Percentiles rank a stretch among this genome's conserved stretches.
phyloP scores from a whole-genome alignment of 2,888 invertebrate genomes.

The Ennomos quercinarius region DNA sequence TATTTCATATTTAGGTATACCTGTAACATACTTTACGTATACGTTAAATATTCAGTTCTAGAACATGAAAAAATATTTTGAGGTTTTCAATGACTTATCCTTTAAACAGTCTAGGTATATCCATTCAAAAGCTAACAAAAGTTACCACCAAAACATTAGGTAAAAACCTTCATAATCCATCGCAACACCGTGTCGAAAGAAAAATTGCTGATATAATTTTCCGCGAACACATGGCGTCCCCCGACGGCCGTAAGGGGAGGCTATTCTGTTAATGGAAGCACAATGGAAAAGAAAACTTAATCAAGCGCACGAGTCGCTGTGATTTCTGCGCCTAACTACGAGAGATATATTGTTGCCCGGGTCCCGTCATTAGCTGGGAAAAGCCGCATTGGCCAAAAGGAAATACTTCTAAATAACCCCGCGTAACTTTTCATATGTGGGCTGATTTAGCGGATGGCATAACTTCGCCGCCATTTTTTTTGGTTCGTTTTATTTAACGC shows the following conservation, averaged over 20 bases:
- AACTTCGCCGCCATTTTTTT: slow-evolving; percentile 52
- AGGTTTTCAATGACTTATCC: neutral
- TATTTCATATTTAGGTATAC: too few relatives aligned
- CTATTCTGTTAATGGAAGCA: slow-evolving; percentile 81
- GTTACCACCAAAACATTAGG: slow-evolving; percentile 12
- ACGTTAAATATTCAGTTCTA: too few relatives aligned
- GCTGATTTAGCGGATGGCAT: slow-evolving; percentile 65
- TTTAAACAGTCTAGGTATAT: neutral
- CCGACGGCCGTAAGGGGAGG: slow-evolving; percentile 64
- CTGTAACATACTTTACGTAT: too few relatives aligned
- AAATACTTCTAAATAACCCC: slow-evolving; percentile 69
- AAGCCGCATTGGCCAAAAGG: slow-evolving; percentile 66
- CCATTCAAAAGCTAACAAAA: slow-evolving; percentile 1
- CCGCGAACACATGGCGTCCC: slow-evolving; percentile 73
- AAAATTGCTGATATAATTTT: slow-evolving; percentile 78
- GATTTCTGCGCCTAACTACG: slow-evolving; percentile 82
- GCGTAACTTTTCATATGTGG: slow-evolving; percentile 71
- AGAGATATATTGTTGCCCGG: slow-evolving; percentile 76
- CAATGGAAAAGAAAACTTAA: slow-evolving; percentile 83
- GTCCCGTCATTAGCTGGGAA: slow-evolving; percentile 74
- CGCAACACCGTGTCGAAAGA: slow-evolving; percentile 49
- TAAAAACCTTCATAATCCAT: slow-evolving; percentile 33
- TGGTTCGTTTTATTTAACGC: slow-evolving; percentile 46
- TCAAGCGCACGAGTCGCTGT: slow-evolving; percentile 79
- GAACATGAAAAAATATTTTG: neutral